These are phyloP conservation scores for Ceratosolen fusciceps DNA, from an alignment of 1,140 invertebrate species.

Conservation along the genomic window DNA sequence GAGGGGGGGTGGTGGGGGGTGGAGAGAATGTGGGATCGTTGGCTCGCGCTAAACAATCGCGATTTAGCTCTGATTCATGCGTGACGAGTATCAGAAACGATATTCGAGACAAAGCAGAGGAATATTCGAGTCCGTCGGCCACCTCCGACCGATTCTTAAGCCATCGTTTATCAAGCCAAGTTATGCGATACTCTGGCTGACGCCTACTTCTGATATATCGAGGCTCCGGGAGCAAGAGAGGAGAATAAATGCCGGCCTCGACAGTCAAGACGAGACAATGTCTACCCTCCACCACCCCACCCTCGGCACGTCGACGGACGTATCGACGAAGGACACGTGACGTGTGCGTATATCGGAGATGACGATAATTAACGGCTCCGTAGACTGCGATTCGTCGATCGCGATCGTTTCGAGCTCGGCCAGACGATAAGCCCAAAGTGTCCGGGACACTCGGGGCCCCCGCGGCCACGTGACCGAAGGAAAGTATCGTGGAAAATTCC, in stretches of 20 bases:
- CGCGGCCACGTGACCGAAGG: not conserved
- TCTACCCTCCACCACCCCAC: no score
- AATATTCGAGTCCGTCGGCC: conserved; percentile 24
- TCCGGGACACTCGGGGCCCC: not conserved
- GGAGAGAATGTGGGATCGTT: no score
- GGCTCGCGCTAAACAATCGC: conserved; percentile 6
- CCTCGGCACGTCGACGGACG: no score
- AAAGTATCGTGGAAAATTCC: no score
- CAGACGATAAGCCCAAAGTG: conserved; percentile 10
- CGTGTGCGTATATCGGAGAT: no score
- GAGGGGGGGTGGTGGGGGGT: no score
- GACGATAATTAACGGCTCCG: no score
- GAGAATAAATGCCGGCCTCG: not conserved
- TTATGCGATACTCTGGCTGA: conserved; percentile 40
- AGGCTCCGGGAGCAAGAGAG: conserved; percentile 25
- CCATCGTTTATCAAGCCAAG: conserved; percentile 41
- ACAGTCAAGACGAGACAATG: not conserved
- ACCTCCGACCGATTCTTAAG: no score
- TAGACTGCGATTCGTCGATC: not conserved
- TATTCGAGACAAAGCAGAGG: conserved; percentile 37
- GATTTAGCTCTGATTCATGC: conserved; percentile 31
- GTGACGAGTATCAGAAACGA: conserved; percentile 34
- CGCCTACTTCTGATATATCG: conserved; percentile 41
- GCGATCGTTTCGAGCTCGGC: conserved; percentile 40
- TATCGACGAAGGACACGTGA: no score